Base-by-base conservation (phyloP, 2,113 vertebrate genomes). In the Catharus minimus region DNA sequence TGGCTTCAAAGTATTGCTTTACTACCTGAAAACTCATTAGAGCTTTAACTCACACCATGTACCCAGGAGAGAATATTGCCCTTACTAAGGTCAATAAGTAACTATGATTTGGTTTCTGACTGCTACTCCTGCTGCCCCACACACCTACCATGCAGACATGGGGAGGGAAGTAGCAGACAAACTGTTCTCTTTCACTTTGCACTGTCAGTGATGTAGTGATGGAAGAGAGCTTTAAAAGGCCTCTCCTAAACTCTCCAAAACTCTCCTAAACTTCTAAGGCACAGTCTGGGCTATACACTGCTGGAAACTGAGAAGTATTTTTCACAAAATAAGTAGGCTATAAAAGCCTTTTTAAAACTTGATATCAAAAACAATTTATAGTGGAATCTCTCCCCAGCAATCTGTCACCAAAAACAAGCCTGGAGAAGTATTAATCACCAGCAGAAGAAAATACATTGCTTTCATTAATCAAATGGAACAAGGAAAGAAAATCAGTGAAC, bases 391-490 rank as follows among this genome's bases (percentile, higher is more conserved):
- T 88, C 52, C 76, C 43, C 22, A 81, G 60, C 36, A 95, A 80
- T 87, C 72, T 93, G 82, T 73, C 64, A 92, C 64, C 22, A 67
- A 62, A 85, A 91, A 4, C 57, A 91, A 88, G 39, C 2, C 5
- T 3, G 3, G 46, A 88, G 65, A 91, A 89, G 65, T 83, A 90
- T 94, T 88, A 87, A 94, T 92, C 75, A 86, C 22, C 61, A 61
- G 69, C 41, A 91, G 89, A 93, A 69, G 36, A 92, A 93, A 91
- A 92, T 55, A 28, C 41, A 91, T 36, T 83, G 60, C 27, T 83
- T 90, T 90, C 89, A 84, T 91, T 91, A 91, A 94, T 91, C 82
- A 86, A 86, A 83, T 14, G 52, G 76, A 91, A 92, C 60, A 88
- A 56, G 62, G 55, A 88, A 84, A 82, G 78, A 89, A 77, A 89